These are phyloP conservation scores for Caenorhabditis afra DNA, from an alignment of 2,888 invertebrate genomes.

Conservation along the genomic window DNA sequence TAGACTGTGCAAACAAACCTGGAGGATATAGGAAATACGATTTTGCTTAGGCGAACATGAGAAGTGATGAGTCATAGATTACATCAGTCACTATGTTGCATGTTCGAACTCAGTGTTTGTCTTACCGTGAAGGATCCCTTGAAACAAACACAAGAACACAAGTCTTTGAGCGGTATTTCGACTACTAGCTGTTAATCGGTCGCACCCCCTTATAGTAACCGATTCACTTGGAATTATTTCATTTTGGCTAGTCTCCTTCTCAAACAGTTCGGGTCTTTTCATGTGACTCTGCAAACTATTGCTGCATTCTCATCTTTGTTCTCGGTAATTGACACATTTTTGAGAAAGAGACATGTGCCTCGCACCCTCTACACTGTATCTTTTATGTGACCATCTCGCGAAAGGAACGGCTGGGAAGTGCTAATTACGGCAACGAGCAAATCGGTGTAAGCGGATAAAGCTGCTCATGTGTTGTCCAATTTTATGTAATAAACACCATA, in stretches of 20 bases:
- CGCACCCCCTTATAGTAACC: slow-evolving; percentile 46
- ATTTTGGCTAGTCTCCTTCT: neutral
- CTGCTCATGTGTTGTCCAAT: slow-evolving; percentile 47
- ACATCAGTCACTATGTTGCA: too few species aligned
- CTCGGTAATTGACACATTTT: slow-evolving; percentile 23
- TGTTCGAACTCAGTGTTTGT: too few species aligned
- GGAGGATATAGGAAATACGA: too few species aligned
- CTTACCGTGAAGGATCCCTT: too few species aligned
- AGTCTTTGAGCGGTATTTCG: neutral
- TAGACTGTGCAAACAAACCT: slow-evolving; percentile 31
- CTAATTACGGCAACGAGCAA: slow-evolving; percentile 26
- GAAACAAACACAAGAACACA: neutral
- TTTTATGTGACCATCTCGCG: neutral
- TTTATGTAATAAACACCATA: slow-evolving; percentile 49
- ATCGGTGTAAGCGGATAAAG: slow-evolving; percentile 53
- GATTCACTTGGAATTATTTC: slow-evolving; percentile 15
- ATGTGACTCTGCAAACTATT: slow-evolving; percentile 7
- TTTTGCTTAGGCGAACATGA: too few species aligned
- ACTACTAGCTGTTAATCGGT: slow-evolving; percentile 30
- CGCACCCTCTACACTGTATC: slow-evolving; percentile 23
- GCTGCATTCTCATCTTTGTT: slow-evolving; percentile 18
- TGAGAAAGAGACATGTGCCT: slow-evolving; percentile 4
- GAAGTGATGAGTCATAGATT: too few species aligned
- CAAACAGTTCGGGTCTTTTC: slow-evolving; percentile 43
- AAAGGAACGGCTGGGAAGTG: slow-evolving; percentile 4